Percentiles rank a stretch among this genome's conserved stretches.
Conservation (phyloP, 1,140 invertebrate genomes). For the Meloidogyne chitwoodi region DNA sequence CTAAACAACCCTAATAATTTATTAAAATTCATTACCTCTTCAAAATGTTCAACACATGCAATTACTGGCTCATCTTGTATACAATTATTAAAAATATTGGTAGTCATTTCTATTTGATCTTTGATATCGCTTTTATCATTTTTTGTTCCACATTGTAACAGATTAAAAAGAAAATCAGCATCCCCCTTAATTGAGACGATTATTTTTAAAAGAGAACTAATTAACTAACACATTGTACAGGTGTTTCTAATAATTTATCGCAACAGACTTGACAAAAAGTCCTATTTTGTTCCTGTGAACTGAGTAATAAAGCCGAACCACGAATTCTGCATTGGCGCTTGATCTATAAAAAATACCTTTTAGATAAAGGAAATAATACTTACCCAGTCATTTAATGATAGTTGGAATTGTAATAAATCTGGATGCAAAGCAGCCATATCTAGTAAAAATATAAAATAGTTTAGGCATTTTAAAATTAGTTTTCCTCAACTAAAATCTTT, state of each 20-base stretch:
- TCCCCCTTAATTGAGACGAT: slow-evolving; percentile 1
- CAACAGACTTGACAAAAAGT: slow-evolving; percentile 32
- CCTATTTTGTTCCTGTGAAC: slow-evolving; percentile 32
- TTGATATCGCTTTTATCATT: background rate
- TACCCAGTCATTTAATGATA: slow-evolving; percentile 46
- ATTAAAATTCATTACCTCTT: background rate
- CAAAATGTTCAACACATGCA: background rate
- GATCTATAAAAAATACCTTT: slow-evolving; percentile 28
- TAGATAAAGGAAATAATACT: background rate
- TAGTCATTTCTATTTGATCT: background rate
- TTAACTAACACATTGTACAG: slow-evolving; percentile 19
- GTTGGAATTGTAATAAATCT: slow-evolving; percentile 43
- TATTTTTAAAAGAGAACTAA: background rate
- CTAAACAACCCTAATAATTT: too few relatives aligned
- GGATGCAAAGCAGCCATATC: slow-evolving; percentile 38
- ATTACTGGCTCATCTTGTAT: background rate
- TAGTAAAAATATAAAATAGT: slow-evolving; percentile 9
- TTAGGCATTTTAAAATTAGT: background rate
- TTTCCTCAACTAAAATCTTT: background rate
- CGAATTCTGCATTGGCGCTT: slow-evolving; percentile 27
- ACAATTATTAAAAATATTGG: background rate
- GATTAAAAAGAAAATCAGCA: slow-evolving; percentile 20
- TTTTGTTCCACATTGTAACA: slow-evolving; percentile 8
- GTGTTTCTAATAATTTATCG: slow-evolving; percentile 4
- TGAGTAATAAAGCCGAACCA: slow-evolving; percentile 39